These are phyloP conservation scores for Caenorhabditis virilis DNA, from an alignment of 2,888 invertebrate species.

Conservation along the genomic window DNA sequence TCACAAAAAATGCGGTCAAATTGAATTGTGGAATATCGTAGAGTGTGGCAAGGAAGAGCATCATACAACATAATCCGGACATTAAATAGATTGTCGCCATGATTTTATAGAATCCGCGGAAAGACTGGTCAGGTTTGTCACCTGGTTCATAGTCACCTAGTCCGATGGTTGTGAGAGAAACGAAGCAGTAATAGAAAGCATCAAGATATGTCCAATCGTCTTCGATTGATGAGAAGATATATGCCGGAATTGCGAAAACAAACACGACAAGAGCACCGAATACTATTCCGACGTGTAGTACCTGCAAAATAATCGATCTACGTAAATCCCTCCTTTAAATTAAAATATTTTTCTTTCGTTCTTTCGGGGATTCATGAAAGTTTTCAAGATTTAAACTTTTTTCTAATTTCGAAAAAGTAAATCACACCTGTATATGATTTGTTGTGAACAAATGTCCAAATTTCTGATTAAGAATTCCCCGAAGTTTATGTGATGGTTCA, in stretches of 20 bases:
- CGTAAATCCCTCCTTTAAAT: no score
- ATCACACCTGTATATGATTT: conserved; percentile 62
- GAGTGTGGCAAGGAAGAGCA: conserved; percentile 83
- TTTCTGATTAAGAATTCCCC: conserved; percentile 77
- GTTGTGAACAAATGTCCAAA: conserved; percentile 77
- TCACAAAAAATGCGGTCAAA: conserved; percentile 73
- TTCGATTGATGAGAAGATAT: conserved; percentile 79
- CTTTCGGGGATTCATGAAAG: no score
- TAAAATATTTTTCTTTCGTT: background rate
- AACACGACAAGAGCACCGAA: conserved; percentile 72
- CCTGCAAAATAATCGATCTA: conserved; percentile 72
- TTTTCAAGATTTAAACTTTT: no score
- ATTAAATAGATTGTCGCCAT: conserved; percentile 82
- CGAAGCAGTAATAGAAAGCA: conserved; percentile 88
- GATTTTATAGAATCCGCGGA: conserved; percentile 83
- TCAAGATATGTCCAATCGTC: conserved; percentile 77
- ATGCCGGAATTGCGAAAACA: conserved; percentile 80
- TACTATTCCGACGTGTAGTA: conserved; percentile 79
- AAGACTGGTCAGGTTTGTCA: conserved; percentile 79
- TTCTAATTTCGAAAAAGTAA: conserved; percentile 9
- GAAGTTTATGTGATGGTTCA: conserved; percentile 78
- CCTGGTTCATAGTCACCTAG: conserved; percentile 86
- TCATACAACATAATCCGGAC: conserved; percentile 81
- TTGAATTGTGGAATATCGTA: conserved; percentile 88
- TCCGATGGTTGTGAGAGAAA: conserved; percentile 86